phyloP scores from a whole-genome alignment of 2,888 invertebrate species.

The Caenorhabditis wallacei region DNA sequence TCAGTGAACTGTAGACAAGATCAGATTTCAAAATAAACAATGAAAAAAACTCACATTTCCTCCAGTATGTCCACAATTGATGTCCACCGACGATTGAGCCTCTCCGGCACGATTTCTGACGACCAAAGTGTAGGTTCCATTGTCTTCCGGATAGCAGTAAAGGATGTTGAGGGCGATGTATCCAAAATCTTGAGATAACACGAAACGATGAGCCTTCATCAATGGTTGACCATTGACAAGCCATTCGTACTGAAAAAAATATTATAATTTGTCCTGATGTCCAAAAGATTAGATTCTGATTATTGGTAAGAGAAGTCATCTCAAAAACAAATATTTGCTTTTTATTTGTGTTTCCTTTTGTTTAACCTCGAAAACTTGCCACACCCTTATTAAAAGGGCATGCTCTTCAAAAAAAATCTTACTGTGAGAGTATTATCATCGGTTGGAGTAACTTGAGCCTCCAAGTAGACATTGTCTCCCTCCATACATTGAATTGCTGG shows the following conservation, averaged over 20 bases:
- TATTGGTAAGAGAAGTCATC: conserved; percentile 29
- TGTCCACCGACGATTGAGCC: conserved; percentile 91
- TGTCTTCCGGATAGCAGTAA: conserved; percentile 97
- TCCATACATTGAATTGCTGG: conserved; percentile 83
- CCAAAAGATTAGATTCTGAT: background rate
- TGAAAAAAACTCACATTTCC: conserved; percentile 58
- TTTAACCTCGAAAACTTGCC: conserved; percentile 44
- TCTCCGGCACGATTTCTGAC: conserved; percentile 93
- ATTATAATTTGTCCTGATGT: conserved; percentile 78
- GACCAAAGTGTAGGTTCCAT: conserved; percentile 89
- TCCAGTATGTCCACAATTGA: conserved; percentile 82
- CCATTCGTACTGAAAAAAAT: conserved; percentile 90
- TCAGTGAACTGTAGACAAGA: conserved; percentile 87
- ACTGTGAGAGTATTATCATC: conserved; percentile 84
- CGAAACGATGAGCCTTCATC: conserved; percentile 88
- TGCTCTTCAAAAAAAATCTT: conserved; percentile 37
- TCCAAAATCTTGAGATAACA: conserved; percentile 90
- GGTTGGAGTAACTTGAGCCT: conserved; percentile 84
- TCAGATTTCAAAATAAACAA: background rate
- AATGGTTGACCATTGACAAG: conserved; percentile 95
- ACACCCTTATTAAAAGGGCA: background rate
- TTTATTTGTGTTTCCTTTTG: conserved; percentile 32
- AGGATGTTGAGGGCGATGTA: conserved; percentile 96
- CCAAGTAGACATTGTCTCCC: conserved; percentile 85
- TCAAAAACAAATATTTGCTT: conserved; percentile 51